Conservation (phyloP, 2,113 vertebrate genomes). For the Vidua chalybeata region DNA sequence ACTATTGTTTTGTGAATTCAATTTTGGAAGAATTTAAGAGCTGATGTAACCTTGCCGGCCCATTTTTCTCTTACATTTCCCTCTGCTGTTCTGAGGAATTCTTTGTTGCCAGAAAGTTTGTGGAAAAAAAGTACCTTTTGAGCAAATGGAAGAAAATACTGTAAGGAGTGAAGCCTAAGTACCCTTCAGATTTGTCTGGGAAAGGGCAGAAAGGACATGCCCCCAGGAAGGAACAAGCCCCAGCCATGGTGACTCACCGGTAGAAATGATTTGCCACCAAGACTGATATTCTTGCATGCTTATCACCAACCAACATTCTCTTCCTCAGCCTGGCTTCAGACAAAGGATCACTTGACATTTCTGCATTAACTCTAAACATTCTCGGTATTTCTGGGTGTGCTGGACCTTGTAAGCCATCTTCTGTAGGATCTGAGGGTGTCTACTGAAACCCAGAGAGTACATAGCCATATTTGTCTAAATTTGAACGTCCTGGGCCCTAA, state of each 20-base stretch:
- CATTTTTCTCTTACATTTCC: constrained; percentile 34
- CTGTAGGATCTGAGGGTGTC: not conserved
- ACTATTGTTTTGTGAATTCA: constrained; percentile 35
- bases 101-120: constrained; percentile 12
- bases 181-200: not conserved
- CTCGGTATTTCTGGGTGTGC: not conserved
- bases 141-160: constrained; percentile 9
- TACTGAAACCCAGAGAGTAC: not conserved
- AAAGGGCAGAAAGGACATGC: constrained; percentile 9
- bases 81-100: constrained; percentile 3
- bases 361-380: not conserved
- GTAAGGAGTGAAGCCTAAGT: not conserved
- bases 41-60: constrained; percentile 27
- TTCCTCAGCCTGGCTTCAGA: constrained; percentile 36
- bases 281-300: constrained; percentile 2
- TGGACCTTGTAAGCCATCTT: not conserved
- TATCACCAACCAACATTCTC: constrained; percentile 42
- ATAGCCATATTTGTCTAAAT: not conserved
- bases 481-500: not conserved
- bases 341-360: constrained; percentile 11
- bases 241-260: not conserved
- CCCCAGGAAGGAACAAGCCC: constrained; percentile 37
- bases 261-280: not conserved
- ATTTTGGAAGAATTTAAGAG: constrained; percentile 39
- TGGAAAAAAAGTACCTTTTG: constrained; percentile 3